phyloP scores from a whole-genome alignment of 2,797 vertebrate species.

The Phyllotis vaccarum region DNA sequence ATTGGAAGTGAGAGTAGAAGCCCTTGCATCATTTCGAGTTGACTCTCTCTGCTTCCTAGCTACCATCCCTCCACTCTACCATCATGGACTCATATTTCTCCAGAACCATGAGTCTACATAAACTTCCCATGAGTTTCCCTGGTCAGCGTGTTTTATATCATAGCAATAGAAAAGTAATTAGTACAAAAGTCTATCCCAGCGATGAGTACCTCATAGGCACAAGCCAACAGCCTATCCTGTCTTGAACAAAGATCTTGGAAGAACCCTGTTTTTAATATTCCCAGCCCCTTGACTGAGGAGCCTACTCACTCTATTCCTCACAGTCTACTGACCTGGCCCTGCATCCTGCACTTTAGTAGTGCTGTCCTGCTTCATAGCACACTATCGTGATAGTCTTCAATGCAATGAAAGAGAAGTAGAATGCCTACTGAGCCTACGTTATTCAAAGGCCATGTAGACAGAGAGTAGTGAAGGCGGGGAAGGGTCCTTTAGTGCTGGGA shows the following conservation, averaged over 20 bases:
- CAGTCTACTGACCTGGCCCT: not conserved
- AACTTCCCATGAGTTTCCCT: not conserved
- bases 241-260: not conserved
- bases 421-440: not conserved
- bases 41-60: not conserved
- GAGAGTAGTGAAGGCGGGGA: not conserved
- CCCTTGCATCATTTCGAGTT: not conserved
- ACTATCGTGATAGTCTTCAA: not conserved
- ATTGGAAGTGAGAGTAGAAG: not conserved
- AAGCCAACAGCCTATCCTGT: not conserved
- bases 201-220: not conserved
- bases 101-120: not conserved
- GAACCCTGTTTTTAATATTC: not conserved
- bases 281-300: not conserved
- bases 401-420: constrained; percentile 7
- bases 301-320: not conserved
- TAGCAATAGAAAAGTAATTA: not conserved
- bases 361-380: not conserved
- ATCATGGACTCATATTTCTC: not conserved
- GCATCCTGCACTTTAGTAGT: not conserved
- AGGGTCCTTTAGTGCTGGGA: not conserved
- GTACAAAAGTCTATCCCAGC: not conserved
- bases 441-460: not conserved
- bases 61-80: not conserved
- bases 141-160: not conserved